Evolutionary conservation across 2,888 invertebrate genomes (phyloP), one percentile per base, ranked within the genome.

Genomic region (Protonemura montana): DNA sequence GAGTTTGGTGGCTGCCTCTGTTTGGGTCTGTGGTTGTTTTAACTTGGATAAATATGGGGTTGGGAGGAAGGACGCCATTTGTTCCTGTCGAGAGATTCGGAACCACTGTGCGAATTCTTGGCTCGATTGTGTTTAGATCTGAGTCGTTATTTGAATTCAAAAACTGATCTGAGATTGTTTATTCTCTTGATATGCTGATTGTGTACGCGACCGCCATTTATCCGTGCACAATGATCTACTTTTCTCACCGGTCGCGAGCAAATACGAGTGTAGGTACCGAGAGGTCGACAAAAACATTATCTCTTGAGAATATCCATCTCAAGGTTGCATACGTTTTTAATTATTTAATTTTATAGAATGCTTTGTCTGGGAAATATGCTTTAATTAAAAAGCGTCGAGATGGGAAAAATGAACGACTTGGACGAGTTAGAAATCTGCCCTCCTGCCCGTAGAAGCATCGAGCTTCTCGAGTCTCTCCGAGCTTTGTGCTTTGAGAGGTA

Each of bases 291-390:
- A 59, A n/a, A 59, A 59, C 59, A 13, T 13, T 59, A 59, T 59
- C 59, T 59, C 59, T 59, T 59, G 59, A 59, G 59, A 59, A 59
- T 59, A 59, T 59, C 59, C 59, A 21, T 59, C 59, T 59, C 59
- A 59, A 59, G 59, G 59, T 59, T 59, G 59, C 59, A 59, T 59
- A 59, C 21, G 21, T 21, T 59, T 59, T 59, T 59, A 59, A 59
- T 59, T 59, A 59, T 59, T 59, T 21, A 35, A 21, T 59, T 59
- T 59, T 59, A 59, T 59, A 59, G 59, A 59, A 59, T 59, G 59
- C 59, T 59, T 59, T 59, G 59, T 59, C 59, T 59, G 59, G 59
- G 59, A 59, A 35, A 59, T 59, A 10, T 59, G 59, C 59, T 59
- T 59, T 59, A 59, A 59, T 59, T 59, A 59, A 59, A 59, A 59